phyloP scores from a whole-genome alignment of 2,888 invertebrate species.

The Leistus spinibarbis region DNA sequence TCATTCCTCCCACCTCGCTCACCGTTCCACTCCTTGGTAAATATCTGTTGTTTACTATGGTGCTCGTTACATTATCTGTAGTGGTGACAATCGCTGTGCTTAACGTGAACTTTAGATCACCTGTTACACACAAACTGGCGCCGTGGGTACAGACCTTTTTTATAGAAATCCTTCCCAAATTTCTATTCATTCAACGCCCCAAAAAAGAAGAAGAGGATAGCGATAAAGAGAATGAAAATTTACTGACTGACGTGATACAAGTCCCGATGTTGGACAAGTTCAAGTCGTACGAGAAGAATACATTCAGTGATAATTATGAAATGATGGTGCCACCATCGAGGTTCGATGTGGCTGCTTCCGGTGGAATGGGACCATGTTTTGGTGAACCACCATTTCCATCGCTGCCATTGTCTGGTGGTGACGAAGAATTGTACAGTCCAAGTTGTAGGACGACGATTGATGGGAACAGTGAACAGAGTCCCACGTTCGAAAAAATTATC shows the following conservation, averaged over 20 bases:
- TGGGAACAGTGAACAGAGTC: constrained; percentile 70
- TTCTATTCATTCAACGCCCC: constrained; percentile 87
- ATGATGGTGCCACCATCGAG: constrained; percentile 57
- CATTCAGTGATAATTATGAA: constrained; percentile 61
- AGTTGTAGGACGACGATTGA: constrained; percentile 60
- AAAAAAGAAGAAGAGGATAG: constrained; percentile 75
- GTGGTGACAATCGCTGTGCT: constrained; percentile 93
- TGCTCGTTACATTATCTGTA: constrained; percentile 89
- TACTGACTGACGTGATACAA: constrained; percentile 81
- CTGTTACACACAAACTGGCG: constrained; percentile 90
- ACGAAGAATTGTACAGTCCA: constrained; percentile 83
- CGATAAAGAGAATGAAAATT: constrained; percentile 57
- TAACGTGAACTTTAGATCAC: constrained; percentile 91
- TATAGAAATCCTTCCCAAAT: constrained; percentile 83
- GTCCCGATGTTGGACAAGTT: constrained; percentile 71
- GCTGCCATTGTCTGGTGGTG: constrained; percentile 74
- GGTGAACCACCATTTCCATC: constrained; percentile 72
- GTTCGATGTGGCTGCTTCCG: constrained; percentile 71
- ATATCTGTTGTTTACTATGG: constrained; percentile 93
- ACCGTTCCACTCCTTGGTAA: constrained; percentile 91
- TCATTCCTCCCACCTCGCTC: constrained; percentile 92
- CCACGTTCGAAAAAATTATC: constrained; percentile 81
- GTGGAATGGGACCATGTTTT: constrained; percentile 67
- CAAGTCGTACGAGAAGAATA: constrained; percentile 67
- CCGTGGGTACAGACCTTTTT: constrained; percentile 89